Evolutionary conservation across 2,888 invertebrate genomes (phyloP).

Genomic region (Zhuqinia jingwanae): DNA sequence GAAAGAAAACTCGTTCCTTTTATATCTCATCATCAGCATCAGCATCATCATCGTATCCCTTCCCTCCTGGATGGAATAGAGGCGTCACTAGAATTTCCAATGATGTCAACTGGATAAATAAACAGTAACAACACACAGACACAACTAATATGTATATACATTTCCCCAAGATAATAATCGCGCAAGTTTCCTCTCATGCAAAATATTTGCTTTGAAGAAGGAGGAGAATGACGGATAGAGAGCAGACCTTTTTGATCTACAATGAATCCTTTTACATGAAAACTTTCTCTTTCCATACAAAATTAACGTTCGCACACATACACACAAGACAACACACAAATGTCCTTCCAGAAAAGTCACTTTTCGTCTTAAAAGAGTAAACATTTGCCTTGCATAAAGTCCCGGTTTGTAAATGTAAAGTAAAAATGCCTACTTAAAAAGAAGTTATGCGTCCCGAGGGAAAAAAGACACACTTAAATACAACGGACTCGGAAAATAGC

Average conservation of each 20-base stretch:
- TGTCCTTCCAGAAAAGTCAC: slow-evolving; percentile 15
- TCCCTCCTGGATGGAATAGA: too few relatives aligned
- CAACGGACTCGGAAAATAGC: too few relatives aligned
- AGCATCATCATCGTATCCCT: slow-evolving; percentile 14
- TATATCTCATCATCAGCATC: slow-evolving; percentile 16
- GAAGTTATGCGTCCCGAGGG: not conserved
- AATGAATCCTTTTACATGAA: slow-evolving; percentile 23
- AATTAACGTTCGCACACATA: slow-evolving; percentile 30
- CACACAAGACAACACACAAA: too few relatives aligned
- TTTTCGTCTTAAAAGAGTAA: slow-evolving; percentile 16
- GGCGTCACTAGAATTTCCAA: slow-evolving; percentile 13
- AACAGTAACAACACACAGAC: not conserved
- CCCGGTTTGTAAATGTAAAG: not conserved
- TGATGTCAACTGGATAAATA: slow-evolving; percentile 10
- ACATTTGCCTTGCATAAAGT: not conserved
- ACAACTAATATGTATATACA: not conserved
- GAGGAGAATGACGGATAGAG: too few relatives aligned
- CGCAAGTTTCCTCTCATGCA: too few relatives aligned
- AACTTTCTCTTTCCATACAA: not conserved
- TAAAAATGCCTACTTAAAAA: not conserved
- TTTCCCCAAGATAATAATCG: not conserved
- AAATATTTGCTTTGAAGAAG: too few relatives aligned
- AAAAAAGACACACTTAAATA: too few relatives aligned
- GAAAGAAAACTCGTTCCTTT: slow-evolving; percentile 20
- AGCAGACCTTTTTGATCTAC: slow-evolving; percentile 36